Evolutionary conservation across 2,797 vertebrate species (phyloP).

Genomic region (Balearica regulorum): DNA sequence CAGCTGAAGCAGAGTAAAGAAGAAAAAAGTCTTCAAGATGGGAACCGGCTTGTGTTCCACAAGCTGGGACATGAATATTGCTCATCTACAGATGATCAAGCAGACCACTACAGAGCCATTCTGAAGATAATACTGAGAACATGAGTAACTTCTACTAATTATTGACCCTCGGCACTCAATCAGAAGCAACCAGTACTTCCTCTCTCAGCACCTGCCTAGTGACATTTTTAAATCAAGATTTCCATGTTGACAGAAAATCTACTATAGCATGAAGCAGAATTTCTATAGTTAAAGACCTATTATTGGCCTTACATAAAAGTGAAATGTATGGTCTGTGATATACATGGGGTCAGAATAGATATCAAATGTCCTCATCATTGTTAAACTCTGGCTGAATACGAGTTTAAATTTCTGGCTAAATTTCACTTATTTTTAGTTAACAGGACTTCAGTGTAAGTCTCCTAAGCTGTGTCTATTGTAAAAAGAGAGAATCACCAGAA

Average conservation of each 20-base stretch:
- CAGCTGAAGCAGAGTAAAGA: background rate
- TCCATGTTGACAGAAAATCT: background rate
- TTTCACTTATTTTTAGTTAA: background rate
- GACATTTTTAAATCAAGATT: background rate
- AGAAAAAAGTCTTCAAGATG: background rate
- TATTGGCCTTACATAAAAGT: background rate
- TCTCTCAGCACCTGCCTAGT: background rate
- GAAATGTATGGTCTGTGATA: background rate
- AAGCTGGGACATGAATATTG: background rate
- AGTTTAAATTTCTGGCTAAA: background rate
- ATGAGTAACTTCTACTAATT: background rate
- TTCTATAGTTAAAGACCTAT: background rate
- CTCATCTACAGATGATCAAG: background rate
- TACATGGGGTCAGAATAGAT: background rate
- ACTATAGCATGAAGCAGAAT: background rate
- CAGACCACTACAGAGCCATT: background rate
- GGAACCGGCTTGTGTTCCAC: background rate
- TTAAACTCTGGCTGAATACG: background rate
- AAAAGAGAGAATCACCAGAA: background rate
- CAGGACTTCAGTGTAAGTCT: background rate
- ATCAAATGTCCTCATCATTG: background rate
- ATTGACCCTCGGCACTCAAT: background rate
- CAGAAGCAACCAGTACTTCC: background rate
- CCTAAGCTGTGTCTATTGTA: background rate
- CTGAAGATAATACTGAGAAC: background rate